Percentiles rank a stretch among this genome's conserved stretches.
These are phyloP conservation scores for Drosophila punjabiensis DNA, from an alignment of 1,140 invertebrate species.

Conservation along the genomic window DNA sequence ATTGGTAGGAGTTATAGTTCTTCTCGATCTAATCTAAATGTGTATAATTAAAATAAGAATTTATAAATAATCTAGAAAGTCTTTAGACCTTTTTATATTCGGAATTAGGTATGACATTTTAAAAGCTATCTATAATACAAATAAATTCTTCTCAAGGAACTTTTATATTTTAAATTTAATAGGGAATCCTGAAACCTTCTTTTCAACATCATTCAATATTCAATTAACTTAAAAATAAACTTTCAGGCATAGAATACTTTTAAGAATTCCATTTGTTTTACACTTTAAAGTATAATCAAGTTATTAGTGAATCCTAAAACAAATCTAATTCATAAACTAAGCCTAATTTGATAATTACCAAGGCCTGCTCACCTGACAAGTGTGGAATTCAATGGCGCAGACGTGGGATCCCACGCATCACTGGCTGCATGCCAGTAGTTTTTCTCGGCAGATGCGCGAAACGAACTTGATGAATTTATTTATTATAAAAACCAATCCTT, in stretches of 20 bases:
- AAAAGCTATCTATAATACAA: no score
- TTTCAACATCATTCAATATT: background rate
- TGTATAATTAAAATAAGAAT: no score
- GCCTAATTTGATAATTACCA: slow-evolving; percentile 19
- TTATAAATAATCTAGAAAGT: no score
- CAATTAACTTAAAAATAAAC: background rate
- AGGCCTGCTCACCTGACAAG: slow-evolving; percentile 25
- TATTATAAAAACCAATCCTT: slow-evolving; percentile 61
- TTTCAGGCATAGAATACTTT: no score
- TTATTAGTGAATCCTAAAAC: background rate
- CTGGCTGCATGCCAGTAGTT: slow-evolving; percentile 51
- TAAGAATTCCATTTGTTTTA: background rate
- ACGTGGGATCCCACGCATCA: slow-evolving; percentile 42
- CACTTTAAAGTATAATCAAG: background rate
- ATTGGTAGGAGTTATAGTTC: no score
- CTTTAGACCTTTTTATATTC: no score
- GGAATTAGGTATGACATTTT: no score
- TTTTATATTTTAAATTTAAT: no score
- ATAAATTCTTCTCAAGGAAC: no score
- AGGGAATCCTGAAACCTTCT: background rate
- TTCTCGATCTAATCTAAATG: no score
- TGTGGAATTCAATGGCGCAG: slow-evolving; percentile 46
- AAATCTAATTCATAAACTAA: background rate
- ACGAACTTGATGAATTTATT: slow-evolving; percentile 54
- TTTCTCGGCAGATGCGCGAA: slow-evolving; percentile 56